phyloP scores from a whole-genome alignment of 2,888 invertebrate genomes.

The Microplitis deprimator region DNA sequence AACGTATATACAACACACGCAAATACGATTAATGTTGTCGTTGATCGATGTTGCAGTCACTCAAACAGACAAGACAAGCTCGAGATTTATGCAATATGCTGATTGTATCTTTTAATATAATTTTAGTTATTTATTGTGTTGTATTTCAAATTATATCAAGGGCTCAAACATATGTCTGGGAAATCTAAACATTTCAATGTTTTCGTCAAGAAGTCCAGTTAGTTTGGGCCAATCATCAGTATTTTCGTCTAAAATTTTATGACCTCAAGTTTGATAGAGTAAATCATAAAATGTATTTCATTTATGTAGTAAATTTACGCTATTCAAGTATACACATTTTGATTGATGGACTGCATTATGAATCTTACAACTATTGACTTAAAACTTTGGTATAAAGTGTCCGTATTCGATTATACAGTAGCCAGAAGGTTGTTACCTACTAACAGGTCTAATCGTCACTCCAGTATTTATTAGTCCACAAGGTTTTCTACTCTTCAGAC shows the following conservation, averaged over 20 bases:
- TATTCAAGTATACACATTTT: no score
- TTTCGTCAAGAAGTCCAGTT: background rate
- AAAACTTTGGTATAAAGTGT: background rate
- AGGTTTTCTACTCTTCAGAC: background rate
- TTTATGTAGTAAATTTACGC: no score
- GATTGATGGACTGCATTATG: background rate
- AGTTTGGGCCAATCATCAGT: background rate
- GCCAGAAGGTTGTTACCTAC: background rate
- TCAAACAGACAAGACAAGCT: slow-evolving; percentile 20
- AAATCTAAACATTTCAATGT: background rate
- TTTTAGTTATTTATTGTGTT: slow-evolving; percentile 42
- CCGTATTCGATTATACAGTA: background rate
- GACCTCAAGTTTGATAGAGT: background rate
- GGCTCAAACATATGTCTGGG: background rate
- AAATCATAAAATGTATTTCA: no score
- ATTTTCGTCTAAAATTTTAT: background rate
- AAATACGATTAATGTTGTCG: slow-evolving; percentile 51
- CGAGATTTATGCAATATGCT: slow-evolving; percentile 18
- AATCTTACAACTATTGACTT: background rate
- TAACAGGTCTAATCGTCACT: background rate
- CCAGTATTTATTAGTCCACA: background rate
- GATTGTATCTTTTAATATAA: slow-evolving; percentile 2
- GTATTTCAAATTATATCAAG: background rate
- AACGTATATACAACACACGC: slow-evolving; percentile 33
- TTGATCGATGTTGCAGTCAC: slow-evolving; percentile 47